phyloP scores from a whole-genome alignment of 92 coral and sea anemone genomes.

The Hydrozoanthus gracilis region DNA sequence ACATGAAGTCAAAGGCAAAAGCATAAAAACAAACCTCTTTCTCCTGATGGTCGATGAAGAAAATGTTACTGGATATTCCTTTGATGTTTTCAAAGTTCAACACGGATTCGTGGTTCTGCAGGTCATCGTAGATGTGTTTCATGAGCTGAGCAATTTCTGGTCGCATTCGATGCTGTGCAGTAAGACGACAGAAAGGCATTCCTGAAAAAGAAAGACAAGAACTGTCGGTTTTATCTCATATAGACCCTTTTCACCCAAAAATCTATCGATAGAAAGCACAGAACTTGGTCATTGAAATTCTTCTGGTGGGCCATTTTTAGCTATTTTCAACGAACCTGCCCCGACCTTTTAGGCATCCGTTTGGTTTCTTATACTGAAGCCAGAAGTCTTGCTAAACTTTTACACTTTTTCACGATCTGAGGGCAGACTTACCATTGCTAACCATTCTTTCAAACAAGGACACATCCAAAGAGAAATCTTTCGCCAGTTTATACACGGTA shows the following conservation, averaged over 20 bases:
- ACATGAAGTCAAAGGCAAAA: too few species aligned
- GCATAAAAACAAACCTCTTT: slow-evolving; percentile 63
- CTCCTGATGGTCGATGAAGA: slow-evolving; percentile 79
- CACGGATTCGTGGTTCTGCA: slow-evolving; percentile 88
- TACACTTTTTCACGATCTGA: neutral
- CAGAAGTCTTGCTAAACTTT: neutral
- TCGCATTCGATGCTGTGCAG: slow-evolving; percentile 93
- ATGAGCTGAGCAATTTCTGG: slow-evolving; percentile 92
- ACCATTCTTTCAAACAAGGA: slow-evolving; percentile 92
- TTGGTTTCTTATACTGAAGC: too few species aligned
- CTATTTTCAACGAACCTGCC: too few species aligned
- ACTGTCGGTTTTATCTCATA: neutral
- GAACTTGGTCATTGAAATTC: too few species aligned
- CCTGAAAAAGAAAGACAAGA: slow-evolving; percentile 22
- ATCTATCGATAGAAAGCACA: too few species aligned
- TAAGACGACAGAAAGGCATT: slow-evolving; percentile 80
- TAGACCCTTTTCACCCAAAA: neutral
- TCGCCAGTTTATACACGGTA: slow-evolving; percentile 79
- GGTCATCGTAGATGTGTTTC: slow-evolving; percentile 76
- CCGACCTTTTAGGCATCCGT: too few species aligned
- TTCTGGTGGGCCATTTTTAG: too few species aligned
- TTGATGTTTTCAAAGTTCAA: slow-evolving; percentile 71
- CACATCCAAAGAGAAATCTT: slow-evolving; percentile 77
- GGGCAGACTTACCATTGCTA: slow-evolving; percentile 24
- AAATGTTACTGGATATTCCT: slow-evolving; percentile 79